phyloP scores from a whole-genome alignment of 2,888 invertebrate genomes.

The Protodeltote pygarga region DNA sequence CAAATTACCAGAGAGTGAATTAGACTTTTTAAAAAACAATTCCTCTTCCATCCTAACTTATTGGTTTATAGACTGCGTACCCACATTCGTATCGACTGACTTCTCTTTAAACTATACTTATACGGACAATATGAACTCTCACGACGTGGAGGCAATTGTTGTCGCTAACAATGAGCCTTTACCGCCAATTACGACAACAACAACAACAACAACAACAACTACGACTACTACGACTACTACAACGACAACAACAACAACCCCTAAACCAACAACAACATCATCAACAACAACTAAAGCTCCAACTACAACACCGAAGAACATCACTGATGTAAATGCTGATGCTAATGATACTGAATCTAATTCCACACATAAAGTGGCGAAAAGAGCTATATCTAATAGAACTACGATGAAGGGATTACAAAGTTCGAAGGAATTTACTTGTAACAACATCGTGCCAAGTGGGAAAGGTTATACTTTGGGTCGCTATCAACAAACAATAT shows the following conservation, averaged over 20 bases:
- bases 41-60: slow-evolving; percentile 87
- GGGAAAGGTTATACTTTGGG: slow-evolving; percentile 91
- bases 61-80: slow-evolving; percentile 93
- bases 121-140: slow-evolving; percentile 85
- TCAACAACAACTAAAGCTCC: slow-evolving; percentile 36
- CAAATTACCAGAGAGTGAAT: slow-evolving; percentile 87
- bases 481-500: slow-evolving; percentile 89
- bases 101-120: slow-evolving; percentile 89
- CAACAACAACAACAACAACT: slow-evolving; percentile 65
- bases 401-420: slow-evolving; percentile 54
- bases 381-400: slow-evolving; percentile 59
- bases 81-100: slow-evolving; percentile 88
- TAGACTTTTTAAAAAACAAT: slow-evolving; percentile 83
- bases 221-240: slow-evolving; percentile 44
- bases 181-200: slow-evolving; percentile 72
- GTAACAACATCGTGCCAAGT: slow-evolving; percentile 87
- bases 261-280: slow-evolving; percentile 22
- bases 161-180: slow-evolving; percentile 90
- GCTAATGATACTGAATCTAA: slow-evolving; percentile 32
- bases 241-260: slow-evolving; percentile 54
- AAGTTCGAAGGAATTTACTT: slow-evolving; percentile 54
- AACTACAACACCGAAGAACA: slow-evolving; percentile 32
- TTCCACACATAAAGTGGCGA: slow-evolving; percentile 56
- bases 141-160: slow-evolving; percentile 90
- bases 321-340: slow-evolving; percentile 19